Conservation (phyloP, 2,888 invertebrate genomes). For the Leucoma salicis region DNA sequence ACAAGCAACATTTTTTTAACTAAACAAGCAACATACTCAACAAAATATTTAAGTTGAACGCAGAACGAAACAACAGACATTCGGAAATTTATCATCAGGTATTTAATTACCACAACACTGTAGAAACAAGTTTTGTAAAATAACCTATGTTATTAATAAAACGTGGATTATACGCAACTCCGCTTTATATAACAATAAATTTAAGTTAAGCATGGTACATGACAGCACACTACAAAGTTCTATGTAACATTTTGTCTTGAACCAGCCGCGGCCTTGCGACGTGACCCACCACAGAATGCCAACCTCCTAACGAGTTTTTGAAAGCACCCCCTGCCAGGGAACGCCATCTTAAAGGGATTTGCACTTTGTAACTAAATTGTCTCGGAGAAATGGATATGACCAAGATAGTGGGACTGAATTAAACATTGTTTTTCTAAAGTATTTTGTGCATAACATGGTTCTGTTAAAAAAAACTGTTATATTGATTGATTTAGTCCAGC, state of each 20-base stretch:
- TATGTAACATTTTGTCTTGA: constrained; percentile 64
- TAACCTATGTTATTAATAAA: neutral
- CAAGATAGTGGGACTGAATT: constrained; percentile 19
- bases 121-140: neutral
- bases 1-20: no score
- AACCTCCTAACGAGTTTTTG: constrained; percentile 79
- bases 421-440: constrained; percentile 2
- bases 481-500: no score
- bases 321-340: constrained; percentile 63
- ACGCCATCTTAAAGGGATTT: constrained; percentile 76
- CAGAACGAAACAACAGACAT: no score
- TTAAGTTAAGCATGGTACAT: constrained; percentile 28
- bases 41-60: no score
- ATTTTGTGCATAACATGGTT: neutral
- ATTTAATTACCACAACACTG: no score
- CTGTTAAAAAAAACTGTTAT: no score
- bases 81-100: no score
- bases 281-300: constrained; percentile 74
- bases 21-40: no score
- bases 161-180: neutral
- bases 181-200: constrained; percentile 22
- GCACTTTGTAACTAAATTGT: constrained; percentile 74
- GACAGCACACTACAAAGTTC: constrained; percentile 46
- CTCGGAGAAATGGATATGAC: constrained; percentile 48
- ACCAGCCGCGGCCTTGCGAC: constrained; percentile 50